These are phyloP conservation scores for Stegodyphus mimosarum DNA, from an alignment of 1,140 invertebrate genomes.

Conservation along the genomic window DNA sequence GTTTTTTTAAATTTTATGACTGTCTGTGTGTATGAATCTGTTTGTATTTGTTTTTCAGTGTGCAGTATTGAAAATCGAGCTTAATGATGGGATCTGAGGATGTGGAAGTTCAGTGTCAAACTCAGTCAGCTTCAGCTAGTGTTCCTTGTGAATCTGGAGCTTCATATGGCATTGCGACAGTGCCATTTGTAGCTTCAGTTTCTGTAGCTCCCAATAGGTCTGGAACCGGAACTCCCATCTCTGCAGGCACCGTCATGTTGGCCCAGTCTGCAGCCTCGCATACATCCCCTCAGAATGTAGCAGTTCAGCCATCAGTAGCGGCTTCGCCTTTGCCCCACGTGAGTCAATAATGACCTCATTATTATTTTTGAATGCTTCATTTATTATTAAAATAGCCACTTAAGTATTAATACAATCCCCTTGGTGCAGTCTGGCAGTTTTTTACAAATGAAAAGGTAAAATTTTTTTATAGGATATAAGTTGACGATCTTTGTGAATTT, in stretches of 20 bases:
- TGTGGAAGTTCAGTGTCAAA: conserved; percentile 47
- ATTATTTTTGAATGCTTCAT: too few relatives aligned
- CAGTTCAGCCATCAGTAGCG: conserved; percentile 50
- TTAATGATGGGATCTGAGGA: conserved; percentile 55
- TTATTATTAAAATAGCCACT: too few relatives aligned
- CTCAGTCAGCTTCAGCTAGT: conserved; percentile 47
- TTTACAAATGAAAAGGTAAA: too few relatives aligned
- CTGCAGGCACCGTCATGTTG: conserved; percentile 34
- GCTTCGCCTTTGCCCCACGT: conserved; percentile 55
- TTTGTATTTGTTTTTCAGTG: background rate
- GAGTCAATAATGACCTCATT: background rate
- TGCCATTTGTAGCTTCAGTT: conserved; percentile 52
- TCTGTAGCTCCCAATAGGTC: conserved; percentile 42
- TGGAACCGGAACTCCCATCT: conserved; percentile 30
- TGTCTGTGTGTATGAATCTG: background rate
- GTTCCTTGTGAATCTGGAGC: conserved; percentile 49
- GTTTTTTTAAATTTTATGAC: background rate
- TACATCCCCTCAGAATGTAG: conserved; percentile 55
- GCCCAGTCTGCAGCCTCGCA: conserved; percentile 55
- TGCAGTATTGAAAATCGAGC: background rate
- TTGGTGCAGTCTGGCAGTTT: too few relatives aligned
- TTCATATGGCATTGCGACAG: conserved; percentile 46
- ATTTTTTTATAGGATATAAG: too few relatives aligned
- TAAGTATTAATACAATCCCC: too few relatives aligned
- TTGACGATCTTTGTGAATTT: too few relatives aligned